Conservation (phyloP, 2,888 invertebrate species). For the Ormyrus labotus region DNA sequence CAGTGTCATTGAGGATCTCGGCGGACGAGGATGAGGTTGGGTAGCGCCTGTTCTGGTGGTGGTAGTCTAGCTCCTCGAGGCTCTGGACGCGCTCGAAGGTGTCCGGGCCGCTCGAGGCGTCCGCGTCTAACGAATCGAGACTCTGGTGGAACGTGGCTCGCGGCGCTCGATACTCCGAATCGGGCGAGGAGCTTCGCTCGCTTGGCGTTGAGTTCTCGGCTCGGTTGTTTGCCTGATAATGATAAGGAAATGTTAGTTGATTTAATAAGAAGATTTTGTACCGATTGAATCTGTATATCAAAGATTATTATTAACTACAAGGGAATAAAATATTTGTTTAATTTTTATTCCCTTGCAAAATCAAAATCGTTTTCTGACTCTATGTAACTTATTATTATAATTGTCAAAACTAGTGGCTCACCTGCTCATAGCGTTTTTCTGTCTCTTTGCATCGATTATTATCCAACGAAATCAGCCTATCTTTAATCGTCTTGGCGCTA, state of each 20-base stretch:
- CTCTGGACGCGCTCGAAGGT: constrained; percentile 82
- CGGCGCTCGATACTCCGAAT: constrained; percentile 70
- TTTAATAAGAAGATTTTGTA: too few species aligned
- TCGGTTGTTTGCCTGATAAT: constrained; percentile 44
- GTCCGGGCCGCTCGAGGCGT: constrained; percentile 75
- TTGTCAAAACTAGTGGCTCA: constrained; percentile 63
- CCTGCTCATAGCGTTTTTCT: constrained; percentile 68
- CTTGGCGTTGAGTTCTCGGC: constrained; percentile 69
- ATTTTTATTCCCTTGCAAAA: too few species aligned
- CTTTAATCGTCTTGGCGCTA: constrained; percentile 72
- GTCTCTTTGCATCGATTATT: constrained; percentile 77
- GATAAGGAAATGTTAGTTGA: too few species aligned
- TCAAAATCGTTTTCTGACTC: too few species aligned
- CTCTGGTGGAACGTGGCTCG: constrained; percentile 79
- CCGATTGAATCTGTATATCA: too few species aligned
- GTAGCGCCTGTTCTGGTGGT: constrained; percentile 52
- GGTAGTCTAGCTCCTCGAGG: constrained; percentile 79
- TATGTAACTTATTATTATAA: too few species aligned
- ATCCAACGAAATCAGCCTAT: constrained; percentile 78
- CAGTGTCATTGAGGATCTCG: constrained; percentile 82
- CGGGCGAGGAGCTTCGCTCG: constrained; percentile 72
- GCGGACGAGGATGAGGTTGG: constrained; percentile 78
- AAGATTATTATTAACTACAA: too few species aligned
- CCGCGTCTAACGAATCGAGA: constrained; percentile 81
- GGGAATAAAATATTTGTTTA: too few species aligned